Percentiles rank a stretch among this genome's conserved stretches.
phyloP scores from a whole-genome alignment of 2,113 vertebrate species.

The Pterocles gutturalis region DNA sequence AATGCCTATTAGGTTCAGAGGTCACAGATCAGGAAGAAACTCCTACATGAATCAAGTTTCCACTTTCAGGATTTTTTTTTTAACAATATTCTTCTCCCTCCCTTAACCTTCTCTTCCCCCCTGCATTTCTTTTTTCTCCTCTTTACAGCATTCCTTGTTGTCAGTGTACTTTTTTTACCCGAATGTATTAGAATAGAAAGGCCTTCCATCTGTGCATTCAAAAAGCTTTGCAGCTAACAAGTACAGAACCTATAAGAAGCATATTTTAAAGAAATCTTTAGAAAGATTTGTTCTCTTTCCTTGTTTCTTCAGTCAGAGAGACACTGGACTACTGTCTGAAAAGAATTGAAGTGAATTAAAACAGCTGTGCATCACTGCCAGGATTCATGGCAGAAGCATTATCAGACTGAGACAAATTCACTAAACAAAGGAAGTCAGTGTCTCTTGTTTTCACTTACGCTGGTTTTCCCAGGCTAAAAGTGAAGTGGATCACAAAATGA shows the following conservation, averaged over 20 bases:
- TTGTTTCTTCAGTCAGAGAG: neutral
- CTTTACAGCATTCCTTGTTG: neutral
- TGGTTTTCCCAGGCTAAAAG: neutral
- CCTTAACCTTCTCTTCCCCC: neutral
- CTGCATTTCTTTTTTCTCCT: neutral
- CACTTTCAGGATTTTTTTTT: neutral
- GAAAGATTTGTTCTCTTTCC: neutral
- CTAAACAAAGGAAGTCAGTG: neutral
- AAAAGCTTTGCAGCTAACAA: neutral
- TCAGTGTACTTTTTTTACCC: neutral
- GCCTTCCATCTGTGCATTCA: neutral
- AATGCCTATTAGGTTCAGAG: neutral
- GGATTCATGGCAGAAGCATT: neutral
- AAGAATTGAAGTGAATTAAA: neutral
- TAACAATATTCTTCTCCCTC: neutral
- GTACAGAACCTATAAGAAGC: neutral
- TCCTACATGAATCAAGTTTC: neutral
- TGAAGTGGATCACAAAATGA: neutral
- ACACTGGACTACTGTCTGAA: neutral
- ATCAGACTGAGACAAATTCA: neutral
- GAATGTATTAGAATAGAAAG: neutral
- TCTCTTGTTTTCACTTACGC: neutral
- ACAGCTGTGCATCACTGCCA: neutral
- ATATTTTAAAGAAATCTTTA: neutral
- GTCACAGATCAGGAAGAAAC: neutral